These are phyloP conservation scores for Cephus pulcher DNA, from an alignment of 2,888 invertebrate species.

Conservation along the genomic window DNA sequence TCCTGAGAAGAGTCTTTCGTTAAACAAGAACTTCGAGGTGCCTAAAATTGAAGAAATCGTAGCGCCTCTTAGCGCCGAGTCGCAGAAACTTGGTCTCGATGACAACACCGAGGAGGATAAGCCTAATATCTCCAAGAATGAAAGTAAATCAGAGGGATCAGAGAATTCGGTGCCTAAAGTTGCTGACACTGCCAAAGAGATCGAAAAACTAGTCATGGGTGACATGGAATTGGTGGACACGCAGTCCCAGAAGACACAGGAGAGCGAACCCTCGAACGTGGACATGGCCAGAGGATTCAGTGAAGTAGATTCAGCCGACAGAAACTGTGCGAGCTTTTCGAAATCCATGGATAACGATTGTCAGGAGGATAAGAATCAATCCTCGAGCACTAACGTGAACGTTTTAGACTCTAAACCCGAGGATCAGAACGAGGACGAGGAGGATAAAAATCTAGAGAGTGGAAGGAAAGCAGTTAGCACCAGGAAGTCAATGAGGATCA, in stretches of 20 bases:
- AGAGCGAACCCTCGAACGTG: conserved; percentile 29
- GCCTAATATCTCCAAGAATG: conserved; percentile 42
- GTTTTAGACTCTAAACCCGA: neutral
- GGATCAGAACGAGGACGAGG: neutral
- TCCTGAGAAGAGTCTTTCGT: conserved; percentile 46
- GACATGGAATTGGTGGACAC: conserved; percentile 55
- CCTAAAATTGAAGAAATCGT: conserved; percentile 60
- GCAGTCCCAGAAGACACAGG: conserved; percentile 41
- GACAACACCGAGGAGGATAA: conserved; percentile 43
- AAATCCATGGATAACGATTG: neutral
- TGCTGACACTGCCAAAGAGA: conserved; percentile 66
- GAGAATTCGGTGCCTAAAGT: conserved; percentile 62
- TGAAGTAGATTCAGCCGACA: conserved; percentile 9
- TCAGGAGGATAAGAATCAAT: neutral
- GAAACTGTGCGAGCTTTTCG: conserved; percentile 12
- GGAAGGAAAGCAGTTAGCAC: conserved; percentile 22
- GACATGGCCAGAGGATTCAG: neutral
- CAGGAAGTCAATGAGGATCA: conserved; percentile 39
- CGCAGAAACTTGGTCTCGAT: conserved; percentile 45
- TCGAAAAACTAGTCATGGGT: conserved; percentile 66
- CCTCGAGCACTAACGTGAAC: neutral
- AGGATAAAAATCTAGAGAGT: conserved; percentile 18
- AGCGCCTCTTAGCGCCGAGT: conserved; percentile 56
- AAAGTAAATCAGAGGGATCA: conserved; percentile 45
- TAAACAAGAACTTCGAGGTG: conserved; percentile 56